Conservation (phyloP, 1,140 invertebrate species). For the Saccostrea cuccullata region DNA sequence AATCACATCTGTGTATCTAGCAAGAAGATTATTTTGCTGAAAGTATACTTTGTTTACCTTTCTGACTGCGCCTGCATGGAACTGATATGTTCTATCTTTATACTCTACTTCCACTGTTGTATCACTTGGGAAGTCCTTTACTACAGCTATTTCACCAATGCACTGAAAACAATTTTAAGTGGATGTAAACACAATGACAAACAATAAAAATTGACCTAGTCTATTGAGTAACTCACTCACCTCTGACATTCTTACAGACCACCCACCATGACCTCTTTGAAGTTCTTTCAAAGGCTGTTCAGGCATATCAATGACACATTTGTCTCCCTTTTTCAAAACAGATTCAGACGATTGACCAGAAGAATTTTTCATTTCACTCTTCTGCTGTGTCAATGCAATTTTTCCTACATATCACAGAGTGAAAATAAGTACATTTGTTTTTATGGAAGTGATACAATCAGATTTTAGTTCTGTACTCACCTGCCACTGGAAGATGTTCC, state of each 20-base stretch:
- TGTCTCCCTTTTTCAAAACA: slow-evolving; percentile 54
- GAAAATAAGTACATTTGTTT: background rate
- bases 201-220: background rate
- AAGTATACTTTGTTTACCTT: too few species aligned
- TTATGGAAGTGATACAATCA: background rate
- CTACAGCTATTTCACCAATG: slow-evolving; percentile 53
- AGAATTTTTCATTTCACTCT: background rate
- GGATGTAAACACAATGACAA: background rate
- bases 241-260: slow-evolving; percentile 64
- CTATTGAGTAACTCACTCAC: slow-evolving; percentile 39
- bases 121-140: slow-evolving; percentile 54
- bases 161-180: slow-evolving; percentile 40
- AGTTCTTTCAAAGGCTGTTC: slow-evolving; percentile 54
- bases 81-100: slow-evolving; percentile 55
- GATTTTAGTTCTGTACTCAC: slow-evolving; percentile 75
- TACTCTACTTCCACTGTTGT: slow-evolving; percentile 54
- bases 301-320: slow-evolving; percentile 57
- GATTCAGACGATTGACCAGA: background rate
- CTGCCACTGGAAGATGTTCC: slow-evolving; percentile 89
- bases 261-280: slow-evolving; percentile 63
- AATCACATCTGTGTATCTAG: too few species aligned
- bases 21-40: too few species aligned
- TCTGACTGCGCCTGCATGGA: slow-evolving; percentile 55
- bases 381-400: background rate
- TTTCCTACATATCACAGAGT: background rate